A percentile compares a stretch with the other conserved stretches of the same genome.
These are phyloP conservation scores for Phania funesta DNA, from an alignment of 2,888 invertebrate genomes.

Conservation along the genomic window DNA sequence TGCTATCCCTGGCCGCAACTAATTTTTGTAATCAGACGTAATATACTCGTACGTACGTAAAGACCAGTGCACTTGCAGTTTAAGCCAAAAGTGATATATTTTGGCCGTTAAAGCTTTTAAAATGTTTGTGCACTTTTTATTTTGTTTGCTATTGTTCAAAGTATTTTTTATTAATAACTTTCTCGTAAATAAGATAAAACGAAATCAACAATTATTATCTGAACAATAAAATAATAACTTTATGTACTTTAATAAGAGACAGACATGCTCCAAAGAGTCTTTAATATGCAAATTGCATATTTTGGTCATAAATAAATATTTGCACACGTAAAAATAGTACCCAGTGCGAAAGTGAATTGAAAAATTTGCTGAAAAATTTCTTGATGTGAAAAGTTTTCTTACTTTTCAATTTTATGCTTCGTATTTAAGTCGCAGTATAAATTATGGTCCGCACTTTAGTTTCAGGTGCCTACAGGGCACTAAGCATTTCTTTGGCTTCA, in stretches of 20 bases:
- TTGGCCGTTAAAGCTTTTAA: too few relatives aligned
- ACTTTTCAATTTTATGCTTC: too few relatives aligned
- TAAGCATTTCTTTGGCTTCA: conserved; percentile 27
- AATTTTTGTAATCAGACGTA: too few relatives aligned
- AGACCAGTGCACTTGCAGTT: too few relatives aligned
- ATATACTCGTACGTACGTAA: too few relatives aligned
- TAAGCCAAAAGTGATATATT: too few relatives aligned
- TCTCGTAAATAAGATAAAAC: neutral
- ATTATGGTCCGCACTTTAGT: neutral
- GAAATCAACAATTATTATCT: conserved; percentile 21
- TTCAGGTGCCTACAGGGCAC: neutral
- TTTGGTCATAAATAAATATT: neutral
- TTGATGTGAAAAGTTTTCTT: too few relatives aligned
- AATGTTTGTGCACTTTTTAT: too few relatives aligned
- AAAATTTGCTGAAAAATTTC: too few relatives aligned
- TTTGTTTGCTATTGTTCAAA: neutral
- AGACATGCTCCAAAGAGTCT: neutral
- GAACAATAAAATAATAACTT: conserved; percentile 20
- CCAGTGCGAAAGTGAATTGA: neutral
- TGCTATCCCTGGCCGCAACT: too few relatives aligned
- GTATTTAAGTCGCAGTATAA: too few relatives aligned
- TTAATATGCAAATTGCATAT: conserved; percentile 34
- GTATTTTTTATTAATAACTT: neutral
- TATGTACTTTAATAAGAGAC: neutral
- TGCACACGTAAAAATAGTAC: neutral